Conservation (phyloP, 2,113 vertebrate species). For the Hippocampus comes region DNA sequence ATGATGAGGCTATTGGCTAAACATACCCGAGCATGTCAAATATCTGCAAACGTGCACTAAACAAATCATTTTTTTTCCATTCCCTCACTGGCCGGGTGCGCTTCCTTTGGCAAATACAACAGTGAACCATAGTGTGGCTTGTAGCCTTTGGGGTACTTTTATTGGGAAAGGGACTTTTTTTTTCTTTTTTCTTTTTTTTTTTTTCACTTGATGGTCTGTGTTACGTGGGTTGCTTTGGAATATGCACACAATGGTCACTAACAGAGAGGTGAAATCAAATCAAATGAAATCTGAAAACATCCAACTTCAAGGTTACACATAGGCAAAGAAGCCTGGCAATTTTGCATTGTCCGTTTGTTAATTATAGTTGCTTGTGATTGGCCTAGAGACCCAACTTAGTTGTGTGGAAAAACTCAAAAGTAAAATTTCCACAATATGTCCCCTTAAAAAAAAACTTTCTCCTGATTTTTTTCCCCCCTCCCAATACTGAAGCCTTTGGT, state of each 20-base stretch:
- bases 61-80: conserved; percentile 76
- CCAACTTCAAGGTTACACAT: no score
- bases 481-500: not conserved
- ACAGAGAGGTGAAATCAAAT: not conserved
- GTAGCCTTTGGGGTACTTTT: not conserved
- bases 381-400: no score
- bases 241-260: not conserved
- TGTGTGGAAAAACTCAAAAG: no score
- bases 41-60: conserved; percentile 73
- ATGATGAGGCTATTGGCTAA: conserved; percentile 76
- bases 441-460: no score
- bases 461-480: no score
- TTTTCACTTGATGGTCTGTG: not conserved
- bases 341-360: no score
- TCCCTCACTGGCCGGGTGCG: conserved; percentile 70
- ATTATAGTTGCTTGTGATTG: no score
- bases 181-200: not conserved
- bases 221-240: not conserved
- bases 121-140: not conserved
- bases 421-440: no score
- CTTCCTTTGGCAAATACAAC: conserved; percentile 61
- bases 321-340: no score
- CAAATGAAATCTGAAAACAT: not conserved
- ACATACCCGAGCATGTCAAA: conserved; percentile 77
- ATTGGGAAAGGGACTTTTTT: not conserved